Evolutionary conservation across 2,113 vertebrate species (phyloP), one percentile per base, ranked within the genome.

Genomic region (Pelmatolapia mariae): DNA sequence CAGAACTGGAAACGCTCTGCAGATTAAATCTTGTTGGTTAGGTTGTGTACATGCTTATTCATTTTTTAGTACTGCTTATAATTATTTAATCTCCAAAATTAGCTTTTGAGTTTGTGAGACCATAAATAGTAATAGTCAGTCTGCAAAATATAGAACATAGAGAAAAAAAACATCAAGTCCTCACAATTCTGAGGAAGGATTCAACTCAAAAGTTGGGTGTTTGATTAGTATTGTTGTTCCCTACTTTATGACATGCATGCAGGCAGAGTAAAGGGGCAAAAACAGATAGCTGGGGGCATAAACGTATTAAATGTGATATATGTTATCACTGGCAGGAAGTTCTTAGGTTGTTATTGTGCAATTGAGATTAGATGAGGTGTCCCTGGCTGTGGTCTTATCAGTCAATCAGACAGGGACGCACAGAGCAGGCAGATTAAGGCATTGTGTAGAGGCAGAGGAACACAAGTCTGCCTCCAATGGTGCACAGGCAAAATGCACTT

Each of bases 281-380:
- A 38, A 38, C 29, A 36, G 52, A 78, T 18, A 36, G 18, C 61
- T 19, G 29, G 31, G 29, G 57, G 15, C 22, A 81, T 86, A 91
- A 91, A 88, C 85, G 52, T 66, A 89, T 94, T 86, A 90, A 68
- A 53, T 63, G 78, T 81, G 91, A 93, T 86, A 86, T 85, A 66
- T 53, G 13, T 90, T 87, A 92, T 93, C 89, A 38, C 57, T 26
- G 68, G 26, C 86, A 91, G 92, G 94, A 96, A 93, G 93, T 92
- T 89, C 91, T 94, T 88, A 81, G 73, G 85, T 83, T 93, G 73
- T 89, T 90, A 86, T 87, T 93, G 89, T 90, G 88, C 89, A 73
- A 15, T 89, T 85, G 84, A 90, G 94, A 94, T 94, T 92, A 95
- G 89, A 87, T 61, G 90, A 92, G 84, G 82, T 90, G 92, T 94